Evolutionary conservation across 2,888 invertebrate genomes (phyloP).

Genomic region (Oegoconia quadripuncta): DNA sequence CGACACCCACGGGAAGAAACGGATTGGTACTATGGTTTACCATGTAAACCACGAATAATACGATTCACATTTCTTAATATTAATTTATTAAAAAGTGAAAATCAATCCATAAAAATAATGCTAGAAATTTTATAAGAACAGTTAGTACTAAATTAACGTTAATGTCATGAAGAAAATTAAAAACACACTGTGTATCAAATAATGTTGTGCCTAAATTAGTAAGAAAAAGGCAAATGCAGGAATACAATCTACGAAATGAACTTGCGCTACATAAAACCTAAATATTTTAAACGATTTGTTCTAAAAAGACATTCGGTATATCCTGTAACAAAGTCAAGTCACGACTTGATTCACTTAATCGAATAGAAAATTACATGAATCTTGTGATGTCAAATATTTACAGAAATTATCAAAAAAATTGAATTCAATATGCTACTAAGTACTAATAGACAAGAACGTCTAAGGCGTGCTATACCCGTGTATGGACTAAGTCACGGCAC

Average conservation of each 20-base stretch:
- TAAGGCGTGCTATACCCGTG: not conserved
- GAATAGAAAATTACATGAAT: conserved; percentile 32
- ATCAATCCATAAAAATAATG: conserved; percentile 70
- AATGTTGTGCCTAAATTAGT: conserved; percentile 35
- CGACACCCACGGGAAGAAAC: too few relatives aligned
- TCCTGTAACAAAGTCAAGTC: conserved; percentile 53
- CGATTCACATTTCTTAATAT: conserved; percentile 48
- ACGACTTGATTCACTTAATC: conserved; percentile 34
- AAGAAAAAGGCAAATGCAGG: conserved; percentile 36
- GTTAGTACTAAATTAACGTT: conserved; percentile 57
- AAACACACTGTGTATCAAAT: conserved; percentile 38
- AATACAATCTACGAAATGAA: conserved; percentile 38
- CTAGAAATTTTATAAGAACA: conserved; percentile 56
- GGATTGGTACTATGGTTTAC: too few relatives aligned
- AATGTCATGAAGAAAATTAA: conserved; percentile 63
- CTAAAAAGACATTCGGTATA: conserved; percentile 52
- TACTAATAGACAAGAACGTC: not conserved
- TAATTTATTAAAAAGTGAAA: conserved; percentile 72
- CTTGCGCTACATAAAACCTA: conserved; percentile 40
- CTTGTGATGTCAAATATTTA: conserved; percentile 68
- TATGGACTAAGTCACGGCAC: too few relatives aligned
- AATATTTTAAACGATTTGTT: conserved; percentile 54
- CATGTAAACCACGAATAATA: too few relatives aligned
- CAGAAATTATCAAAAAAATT: conserved; percentile 39
- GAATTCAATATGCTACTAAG: conserved; percentile 21